These are phyloP conservation scores for Xiphophorus birchmanni DNA, from an alignment of 2,797 vertebrate species.

Conservation along the genomic window DNA sequence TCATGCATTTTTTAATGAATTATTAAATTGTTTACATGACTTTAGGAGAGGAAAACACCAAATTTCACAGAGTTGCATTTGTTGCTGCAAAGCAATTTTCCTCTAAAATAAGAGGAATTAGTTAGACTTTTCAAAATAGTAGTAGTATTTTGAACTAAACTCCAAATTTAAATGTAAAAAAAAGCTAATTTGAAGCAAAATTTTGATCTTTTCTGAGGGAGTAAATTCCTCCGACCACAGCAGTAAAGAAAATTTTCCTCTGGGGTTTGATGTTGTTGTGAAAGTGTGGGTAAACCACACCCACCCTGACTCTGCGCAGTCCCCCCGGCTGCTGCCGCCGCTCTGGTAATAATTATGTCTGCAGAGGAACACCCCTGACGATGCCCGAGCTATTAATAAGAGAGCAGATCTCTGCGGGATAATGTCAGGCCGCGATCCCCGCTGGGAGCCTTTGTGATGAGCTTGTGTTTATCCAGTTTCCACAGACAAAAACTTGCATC, in stretches of 20 bases:
- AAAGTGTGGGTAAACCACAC: constrained; percentile 30
- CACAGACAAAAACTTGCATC: constrained; percentile 23
- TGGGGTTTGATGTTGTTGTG: constrained; percentile 48
- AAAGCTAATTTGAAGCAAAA: background rate
- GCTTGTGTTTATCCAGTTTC: constrained; percentile 55
- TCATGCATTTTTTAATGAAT: background rate
- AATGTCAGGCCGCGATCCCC: constrained; percentile 63
- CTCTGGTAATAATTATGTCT: constrained; percentile 60
- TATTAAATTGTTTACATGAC: background rate
- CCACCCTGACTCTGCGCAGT: constrained; percentile 20
- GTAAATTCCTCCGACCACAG: constrained; percentile 18
- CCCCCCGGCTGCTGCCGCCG: constrained; percentile 45
- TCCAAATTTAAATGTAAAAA: background rate
- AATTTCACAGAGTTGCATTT: background rate
- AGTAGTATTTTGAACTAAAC: background rate
- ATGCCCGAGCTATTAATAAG: constrained; percentile 73
- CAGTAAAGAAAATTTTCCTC: constrained; percentile 25
- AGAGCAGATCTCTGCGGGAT: constrained; percentile 52
- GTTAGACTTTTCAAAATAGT: background rate
- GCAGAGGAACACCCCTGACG: constrained; percentile 64
- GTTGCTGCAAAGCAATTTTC: background rate
- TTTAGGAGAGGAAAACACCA: background rate
- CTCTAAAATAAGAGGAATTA: background rate
- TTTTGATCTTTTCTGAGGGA: constrained; percentile 1
- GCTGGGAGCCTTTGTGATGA: constrained; percentile 38